A percentile compares a stretch with the other conserved stretches of the same genome.
These are phyloP conservation scores for Archegozetes longisetosus DNA, from an alignment of 1,140 invertebrate species.

Conservation along the genomic window DNA sequence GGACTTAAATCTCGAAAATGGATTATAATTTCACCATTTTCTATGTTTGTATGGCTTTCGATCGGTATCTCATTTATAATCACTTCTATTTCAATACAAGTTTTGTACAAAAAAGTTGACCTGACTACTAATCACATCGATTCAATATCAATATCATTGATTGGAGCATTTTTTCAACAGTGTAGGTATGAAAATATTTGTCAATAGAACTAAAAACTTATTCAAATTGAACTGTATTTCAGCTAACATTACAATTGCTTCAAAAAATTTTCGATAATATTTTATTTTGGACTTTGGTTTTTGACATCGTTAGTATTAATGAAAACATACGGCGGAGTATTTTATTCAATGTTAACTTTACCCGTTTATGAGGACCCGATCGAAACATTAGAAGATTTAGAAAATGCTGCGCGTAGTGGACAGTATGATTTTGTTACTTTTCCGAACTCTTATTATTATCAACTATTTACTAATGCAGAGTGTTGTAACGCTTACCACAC, in stretches of 20 bases:
- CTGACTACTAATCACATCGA: neutral
- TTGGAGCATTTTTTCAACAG: neutral
- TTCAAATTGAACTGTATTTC: neutral
- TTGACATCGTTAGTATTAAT: neutral
- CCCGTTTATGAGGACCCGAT: neutral
- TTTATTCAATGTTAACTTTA: neutral
- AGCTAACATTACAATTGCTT: neutral
- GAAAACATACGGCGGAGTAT: neutral
- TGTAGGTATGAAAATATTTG: neutral
- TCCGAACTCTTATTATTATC: neutral
- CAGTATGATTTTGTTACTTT: neutral
- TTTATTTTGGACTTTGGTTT: too few species aligned
- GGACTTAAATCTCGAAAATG: neutral
- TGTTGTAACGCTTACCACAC: neutral
- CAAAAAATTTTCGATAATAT: too few species aligned
- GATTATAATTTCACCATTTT: neutral
- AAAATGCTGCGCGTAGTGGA: neutral
- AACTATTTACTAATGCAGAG: neutral
- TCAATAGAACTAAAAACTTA: neutral
- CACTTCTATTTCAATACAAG: neutral
- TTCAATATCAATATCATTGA: neutral
- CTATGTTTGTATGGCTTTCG: neutral
- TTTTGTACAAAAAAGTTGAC: neutral
- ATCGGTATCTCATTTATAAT: neutral
- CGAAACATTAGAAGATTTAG: neutral